phyloP scores from a whole-genome alignment of 2,113 vertebrate species.

The Pedetes capensis region DNA sequence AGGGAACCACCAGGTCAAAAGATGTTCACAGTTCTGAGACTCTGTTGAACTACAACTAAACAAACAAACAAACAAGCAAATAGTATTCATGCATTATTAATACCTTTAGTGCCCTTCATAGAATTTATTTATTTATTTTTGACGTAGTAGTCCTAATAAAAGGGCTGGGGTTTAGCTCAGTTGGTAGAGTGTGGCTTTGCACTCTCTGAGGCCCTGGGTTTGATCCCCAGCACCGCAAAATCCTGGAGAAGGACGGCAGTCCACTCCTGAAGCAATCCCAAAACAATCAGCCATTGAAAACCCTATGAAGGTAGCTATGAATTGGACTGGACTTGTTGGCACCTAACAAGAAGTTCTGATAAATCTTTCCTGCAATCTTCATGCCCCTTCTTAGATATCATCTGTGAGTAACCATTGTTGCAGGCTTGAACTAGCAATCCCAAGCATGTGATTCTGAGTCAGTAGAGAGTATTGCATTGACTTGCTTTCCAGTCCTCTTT shows the following conservation, averaged over 20 bases:
- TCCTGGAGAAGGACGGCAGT: too few relatives aligned
- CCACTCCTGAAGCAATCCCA: too few relatives aligned
- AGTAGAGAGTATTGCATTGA: not conserved
- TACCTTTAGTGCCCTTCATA: not conserved
- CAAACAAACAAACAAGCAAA: not conserved
- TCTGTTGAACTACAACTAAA: constrained; percentile 18
- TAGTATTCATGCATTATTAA: not conserved
- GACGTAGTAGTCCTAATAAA: not conserved
- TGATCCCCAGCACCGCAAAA: too few relatives aligned
- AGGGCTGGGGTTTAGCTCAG: too few relatives aligned
- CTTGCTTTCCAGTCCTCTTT: constrained; percentile 5
- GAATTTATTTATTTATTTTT: constrained; percentile 44
- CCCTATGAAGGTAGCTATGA: too few relatives aligned
- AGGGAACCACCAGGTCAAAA: not conserved
- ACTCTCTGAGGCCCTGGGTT: too few relatives aligned
- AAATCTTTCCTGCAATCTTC: not conserved
- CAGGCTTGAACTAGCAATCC: not conserved
- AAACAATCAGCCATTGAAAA: too few relatives aligned
- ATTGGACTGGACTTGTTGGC: too few relatives aligned
- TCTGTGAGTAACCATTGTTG: constrained; percentile 12
- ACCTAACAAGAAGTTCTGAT: too few relatives aligned
- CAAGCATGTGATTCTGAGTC: not conserved
- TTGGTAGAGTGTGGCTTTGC: too few relatives aligned
- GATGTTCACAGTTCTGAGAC: constrained; percentile 44
- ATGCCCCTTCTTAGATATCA: not conserved